These are phyloP conservation scores for Sclerurus mexicanus DNA, from an alignment of 2,113 vertebrate genomes.

Conservation along the genomic window DNA sequence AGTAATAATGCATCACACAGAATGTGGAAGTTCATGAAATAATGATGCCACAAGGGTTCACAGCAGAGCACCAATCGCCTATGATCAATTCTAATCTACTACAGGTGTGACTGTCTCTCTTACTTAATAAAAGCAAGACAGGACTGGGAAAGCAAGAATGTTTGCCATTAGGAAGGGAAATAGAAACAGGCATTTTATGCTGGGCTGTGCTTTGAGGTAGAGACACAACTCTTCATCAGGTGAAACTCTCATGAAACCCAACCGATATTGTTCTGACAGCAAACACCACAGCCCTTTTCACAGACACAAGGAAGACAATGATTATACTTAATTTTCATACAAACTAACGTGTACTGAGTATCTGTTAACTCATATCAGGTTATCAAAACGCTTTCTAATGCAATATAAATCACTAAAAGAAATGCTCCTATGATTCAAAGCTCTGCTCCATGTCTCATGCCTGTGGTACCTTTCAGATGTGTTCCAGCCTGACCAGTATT, in stretches of 20 bases:
- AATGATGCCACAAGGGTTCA: conserved; percentile 30
- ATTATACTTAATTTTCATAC: not conserved
- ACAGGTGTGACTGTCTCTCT: conserved; percentile 22
- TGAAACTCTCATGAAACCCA: not conserved
- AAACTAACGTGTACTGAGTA: not conserved
- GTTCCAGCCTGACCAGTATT: not conserved
- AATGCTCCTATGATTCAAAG: not conserved
- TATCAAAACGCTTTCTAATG: not conserved
- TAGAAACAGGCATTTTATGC: not conserved
- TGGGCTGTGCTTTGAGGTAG: not conserved
- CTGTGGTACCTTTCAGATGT: not conserved
- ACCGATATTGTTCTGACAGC: not conserved
- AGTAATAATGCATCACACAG: not conserved
- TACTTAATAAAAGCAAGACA: not conserved
- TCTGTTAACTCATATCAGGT: not conserved
- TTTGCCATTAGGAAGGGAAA: not conserved
- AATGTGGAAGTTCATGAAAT: not conserved
- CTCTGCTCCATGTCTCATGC: not conserved
- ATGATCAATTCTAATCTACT: conserved; percentile 42
- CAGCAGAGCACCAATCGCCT: not conserved
- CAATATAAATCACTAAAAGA: not conserved
- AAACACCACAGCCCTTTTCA: not conserved
- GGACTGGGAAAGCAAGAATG: not conserved
- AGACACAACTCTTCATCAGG: not conserved
- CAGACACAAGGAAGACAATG: not conserved